Evolutionary conservation across 1,140 invertebrate species (phyloP), one percentile per base, ranked within the genome.

Genomic region (Cardiocondyla obscurior): DNA sequence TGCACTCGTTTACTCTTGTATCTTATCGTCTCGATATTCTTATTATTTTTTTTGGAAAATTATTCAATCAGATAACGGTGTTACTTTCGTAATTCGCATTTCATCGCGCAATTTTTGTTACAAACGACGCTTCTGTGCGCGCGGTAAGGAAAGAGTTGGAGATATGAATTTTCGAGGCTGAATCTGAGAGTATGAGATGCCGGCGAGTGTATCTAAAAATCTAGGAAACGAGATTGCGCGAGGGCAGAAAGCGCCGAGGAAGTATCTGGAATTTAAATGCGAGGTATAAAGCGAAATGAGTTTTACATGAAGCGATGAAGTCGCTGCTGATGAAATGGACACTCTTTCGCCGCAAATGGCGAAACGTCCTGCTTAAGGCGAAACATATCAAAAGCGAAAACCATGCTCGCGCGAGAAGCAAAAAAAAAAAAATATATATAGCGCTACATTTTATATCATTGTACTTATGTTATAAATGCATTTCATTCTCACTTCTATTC

Each of bases 251-350:
- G 44, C 8, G 14, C 6, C 44, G 74, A 30, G 46, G 22, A 77
- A 42, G 74, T 67, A 77, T 77, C 74, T 53, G 58, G 62, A 67
- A 79, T 67, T 79, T 79, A 67, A 79, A 79, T 67, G 74, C 51
- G 33, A 55, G 22, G 8, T 53, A 79, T 79, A 79, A 79, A 79
- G 62, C 74, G 62, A 53, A 79, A 79, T 53, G 74, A 67, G 74
- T 79, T 67, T 79, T 69, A 79, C 62, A 79, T 79, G 46, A 79
- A 62, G 33, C 74, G 74, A 53, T 79, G 62, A 79, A 79, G 74
- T 69, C 62, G 22, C 33, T 22, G 74, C 74, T 79, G 74, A 79
- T 79, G 74, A 79, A 79, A 69, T 79, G 74, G 74, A 67, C 74
- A 67, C 74, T 19, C 57, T 76, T 76, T 46, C 10, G 60, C 46